Conservation (phyloP, 2,888 invertebrate species). For the Eristalinus aeneus region DNA sequence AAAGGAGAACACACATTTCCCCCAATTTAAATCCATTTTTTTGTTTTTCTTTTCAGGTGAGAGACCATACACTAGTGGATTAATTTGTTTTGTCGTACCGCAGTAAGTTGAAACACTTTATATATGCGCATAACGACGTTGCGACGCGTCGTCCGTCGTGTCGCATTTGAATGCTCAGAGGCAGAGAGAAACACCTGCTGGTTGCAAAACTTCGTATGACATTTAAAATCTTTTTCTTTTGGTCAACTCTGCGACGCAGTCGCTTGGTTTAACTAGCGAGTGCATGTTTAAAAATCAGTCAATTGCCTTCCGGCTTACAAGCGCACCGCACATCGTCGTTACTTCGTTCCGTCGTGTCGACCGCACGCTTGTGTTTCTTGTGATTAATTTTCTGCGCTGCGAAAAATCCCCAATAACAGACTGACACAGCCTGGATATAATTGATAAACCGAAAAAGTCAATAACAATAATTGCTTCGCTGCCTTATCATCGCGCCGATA, state of each 20-base stretch:
- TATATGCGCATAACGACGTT: background rate
- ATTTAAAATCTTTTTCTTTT: background rate
- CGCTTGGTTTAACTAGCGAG: background rate
- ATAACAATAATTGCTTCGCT: slow-evolving; percentile 38
- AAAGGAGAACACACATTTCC: background rate
- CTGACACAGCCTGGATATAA: slow-evolving; percentile 1
- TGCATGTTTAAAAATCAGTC: slow-evolving; percentile 7
- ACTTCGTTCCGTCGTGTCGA: background rate
- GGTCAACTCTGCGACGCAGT: background rate
- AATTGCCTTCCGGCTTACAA: slow-evolving; percentile 13
- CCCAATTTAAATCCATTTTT: background rate
- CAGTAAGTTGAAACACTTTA: slow-evolving; percentile 5
- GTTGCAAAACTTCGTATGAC: slow-evolving; percentile 9
- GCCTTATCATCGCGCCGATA: slow-evolving; percentile 60
- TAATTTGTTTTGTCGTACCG: background rate
- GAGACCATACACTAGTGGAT: slow-evolving; percentile 8
- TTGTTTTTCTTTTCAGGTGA: background rate
- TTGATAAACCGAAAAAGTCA: slow-evolving; percentile 43
- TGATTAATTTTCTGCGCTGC: background rate
- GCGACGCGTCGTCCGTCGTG: background rate
- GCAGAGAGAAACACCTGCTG: background rate
- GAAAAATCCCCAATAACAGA: slow-evolving; percentile 15
- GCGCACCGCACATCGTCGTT: background rate
- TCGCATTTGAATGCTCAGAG: no score
- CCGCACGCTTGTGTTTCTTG: background rate